These are phyloP conservation scores for Mystacornis crossleyi DNA, from an alignment of 2,113 vertebrate species.

Conservation along the genomic window DNA sequence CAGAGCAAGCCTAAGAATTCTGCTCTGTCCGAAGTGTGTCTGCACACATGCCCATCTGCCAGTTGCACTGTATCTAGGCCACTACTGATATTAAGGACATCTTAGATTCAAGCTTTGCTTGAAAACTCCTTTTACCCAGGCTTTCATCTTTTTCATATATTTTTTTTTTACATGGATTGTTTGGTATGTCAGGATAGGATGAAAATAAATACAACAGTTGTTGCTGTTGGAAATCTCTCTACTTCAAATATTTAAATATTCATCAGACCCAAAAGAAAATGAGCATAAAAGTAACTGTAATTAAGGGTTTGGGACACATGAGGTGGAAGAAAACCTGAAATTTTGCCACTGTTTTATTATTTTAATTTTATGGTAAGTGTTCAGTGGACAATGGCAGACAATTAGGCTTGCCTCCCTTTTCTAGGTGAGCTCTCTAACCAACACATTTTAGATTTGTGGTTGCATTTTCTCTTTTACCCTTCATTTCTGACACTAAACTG, in stretches of 20 bases:
- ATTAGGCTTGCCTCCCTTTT: background rate
- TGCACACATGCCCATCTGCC: background rate
- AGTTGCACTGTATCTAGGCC: background rate
- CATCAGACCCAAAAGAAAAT: background rate
- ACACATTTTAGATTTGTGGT: background rate
- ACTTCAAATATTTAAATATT: background rate
- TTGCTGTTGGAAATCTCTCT: background rate
- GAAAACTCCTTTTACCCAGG: background rate
- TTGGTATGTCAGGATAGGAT: background rate
- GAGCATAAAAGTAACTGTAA: background rate
- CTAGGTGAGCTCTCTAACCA: background rate
- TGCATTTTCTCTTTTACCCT: background rate
- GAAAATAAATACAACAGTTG: background rate
- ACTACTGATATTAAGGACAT: background rate
- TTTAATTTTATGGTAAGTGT: background rate
- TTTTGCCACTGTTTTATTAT: background rate
- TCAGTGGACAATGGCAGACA: background rate
- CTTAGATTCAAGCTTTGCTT: background rate
- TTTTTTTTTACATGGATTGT: background rate
- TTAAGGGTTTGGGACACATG: background rate
- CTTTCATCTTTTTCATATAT: background rate
- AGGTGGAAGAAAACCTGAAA: background rate
- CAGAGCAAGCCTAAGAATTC: background rate
- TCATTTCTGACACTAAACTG: background rate
- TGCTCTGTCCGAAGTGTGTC: background rate